These are phyloP conservation scores for Drosophila aff. DNA, from an alignment of 1,140 invertebrate genomes.

Conservation along the genomic window DNA sequence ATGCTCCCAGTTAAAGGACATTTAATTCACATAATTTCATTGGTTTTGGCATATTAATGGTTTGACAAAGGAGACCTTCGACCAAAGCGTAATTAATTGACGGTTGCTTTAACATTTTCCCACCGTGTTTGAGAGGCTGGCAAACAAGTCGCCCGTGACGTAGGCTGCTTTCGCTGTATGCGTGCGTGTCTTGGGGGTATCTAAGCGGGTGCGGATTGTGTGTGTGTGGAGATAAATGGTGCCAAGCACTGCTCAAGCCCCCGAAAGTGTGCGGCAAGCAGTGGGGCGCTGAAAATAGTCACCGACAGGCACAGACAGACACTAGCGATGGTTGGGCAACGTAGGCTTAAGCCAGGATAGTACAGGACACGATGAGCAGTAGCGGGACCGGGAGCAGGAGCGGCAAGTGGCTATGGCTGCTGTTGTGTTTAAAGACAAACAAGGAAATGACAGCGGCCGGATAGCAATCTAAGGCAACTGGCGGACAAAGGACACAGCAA, in stretches of 20 bases:
- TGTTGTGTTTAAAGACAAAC: slow-evolving; percentile 59
- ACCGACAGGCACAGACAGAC: slow-evolving; percentile 54
- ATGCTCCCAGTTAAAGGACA: background rate
- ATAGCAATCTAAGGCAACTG: slow-evolving; percentile 50
- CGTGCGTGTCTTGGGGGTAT: slow-evolving; percentile 20
- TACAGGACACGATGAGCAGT: slow-evolving; percentile 1
- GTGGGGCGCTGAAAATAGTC: slow-evolving; percentile 58
- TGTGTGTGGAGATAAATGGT: slow-evolving; percentile 57
- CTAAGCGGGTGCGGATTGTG: slow-evolving; percentile 12
- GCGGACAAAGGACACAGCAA: slow-evolving; percentile 38
- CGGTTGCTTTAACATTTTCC: slow-evolving; percentile 19
- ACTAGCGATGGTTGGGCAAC: slow-evolving; percentile 16
- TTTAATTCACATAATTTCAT: background rate
- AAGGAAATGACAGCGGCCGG: slow-evolving; percentile 62
- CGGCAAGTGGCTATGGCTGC: slow-evolving; percentile 29
- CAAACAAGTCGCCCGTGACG: slow-evolving; percentile 50
- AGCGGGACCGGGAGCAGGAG: background rate
- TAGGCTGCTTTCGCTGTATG: slow-evolving; percentile 30
- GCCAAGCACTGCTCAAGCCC: slow-evolving; percentile 59
- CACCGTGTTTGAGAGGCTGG: slow-evolving; percentile 38
- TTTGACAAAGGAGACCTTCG: background rate
- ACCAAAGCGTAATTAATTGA: slow-evolving; percentile 24
- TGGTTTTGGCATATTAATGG: slow-evolving; percentile 6
- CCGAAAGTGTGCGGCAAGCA: slow-evolving; percentile 42
- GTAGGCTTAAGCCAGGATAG: slow-evolving; percentile 1